phyloP scores from a whole-genome alignment of 2,113 vertebrate genomes.

The Ranitomeya variabilis region DNA sequence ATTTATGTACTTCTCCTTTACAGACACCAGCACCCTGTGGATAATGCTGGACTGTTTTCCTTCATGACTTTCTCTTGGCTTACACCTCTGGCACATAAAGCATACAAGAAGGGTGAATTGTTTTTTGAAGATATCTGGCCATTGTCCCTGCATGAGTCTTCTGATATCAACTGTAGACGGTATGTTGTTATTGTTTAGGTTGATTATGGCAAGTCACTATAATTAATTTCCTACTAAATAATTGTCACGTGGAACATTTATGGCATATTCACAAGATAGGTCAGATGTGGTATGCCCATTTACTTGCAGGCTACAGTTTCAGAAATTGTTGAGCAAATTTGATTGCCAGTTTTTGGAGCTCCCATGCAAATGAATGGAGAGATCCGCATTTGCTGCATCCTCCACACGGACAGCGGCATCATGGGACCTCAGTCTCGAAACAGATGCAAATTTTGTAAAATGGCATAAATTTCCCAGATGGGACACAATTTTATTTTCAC shows the following conservation, averaged over 20 bases:
- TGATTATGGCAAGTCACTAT: background rate
- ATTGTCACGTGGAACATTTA: too few relatives aligned
- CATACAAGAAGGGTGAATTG: constrained; percentile 84
- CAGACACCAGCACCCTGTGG: constrained; percentile 86
- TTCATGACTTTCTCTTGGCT: constrained; percentile 95
- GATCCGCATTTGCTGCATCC: too few relatives aligned
- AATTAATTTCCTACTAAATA: background rate
- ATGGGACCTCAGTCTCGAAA: too few relatives aligned
- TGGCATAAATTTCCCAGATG: too few relatives aligned
- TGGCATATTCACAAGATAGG: too few relatives aligned
- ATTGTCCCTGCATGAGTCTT: constrained; percentile 83
- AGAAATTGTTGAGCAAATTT: too few relatives aligned
- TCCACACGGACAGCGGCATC: too few relatives aligned
- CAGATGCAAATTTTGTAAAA: too few relatives aligned
- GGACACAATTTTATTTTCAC: too few relatives aligned
- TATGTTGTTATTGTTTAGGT: constrained; percentile 63
- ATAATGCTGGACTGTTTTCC: constrained; percentile 90
- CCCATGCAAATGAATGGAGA: too few relatives aligned
- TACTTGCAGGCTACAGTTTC: too few relatives aligned
- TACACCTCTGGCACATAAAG: constrained; percentile 78
- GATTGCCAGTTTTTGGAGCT: too few relatives aligned
- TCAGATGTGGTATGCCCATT: background rate
- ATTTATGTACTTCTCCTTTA: constrained; percentile 50
- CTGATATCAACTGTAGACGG: constrained; percentile 86
- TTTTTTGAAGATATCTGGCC: constrained; percentile 85